Evolutionary conservation across 1,140 invertebrate species (phyloP).

Genomic region (Neodiprion fabricii): DNA sequence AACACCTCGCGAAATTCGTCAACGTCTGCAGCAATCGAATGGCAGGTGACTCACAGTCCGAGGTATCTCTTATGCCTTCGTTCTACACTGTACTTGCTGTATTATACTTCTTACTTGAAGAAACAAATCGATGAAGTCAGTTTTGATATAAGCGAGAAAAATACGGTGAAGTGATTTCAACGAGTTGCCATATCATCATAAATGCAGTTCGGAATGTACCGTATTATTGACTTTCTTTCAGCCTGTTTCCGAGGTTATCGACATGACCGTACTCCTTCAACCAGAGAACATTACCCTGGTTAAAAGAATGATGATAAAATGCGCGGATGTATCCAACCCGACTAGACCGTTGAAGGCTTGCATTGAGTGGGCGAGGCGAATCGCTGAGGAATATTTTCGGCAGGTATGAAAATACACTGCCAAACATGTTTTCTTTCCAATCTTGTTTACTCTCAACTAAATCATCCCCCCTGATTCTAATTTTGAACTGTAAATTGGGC

Average conservation of each 20-base stretch:
- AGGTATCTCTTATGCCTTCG: constrained; percentile 41
- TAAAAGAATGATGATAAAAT: constrained; percentile 96
- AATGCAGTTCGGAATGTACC: background rate
- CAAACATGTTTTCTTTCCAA: constrained; percentile 14
- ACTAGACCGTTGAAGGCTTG: constrained; percentile 83
- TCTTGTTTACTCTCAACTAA: background rate
- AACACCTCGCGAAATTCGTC: constrained; percentile 94
- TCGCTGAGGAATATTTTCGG: constrained; percentile 91
- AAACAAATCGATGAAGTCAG: constrained; percentile 24
- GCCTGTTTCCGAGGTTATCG: constrained; percentile 51
- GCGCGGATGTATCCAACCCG: constrained; percentile 95
- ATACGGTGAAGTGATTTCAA: no score
- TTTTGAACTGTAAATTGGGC: background rate
- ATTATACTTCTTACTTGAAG: background rate
- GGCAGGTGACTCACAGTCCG: constrained; percentile 39
- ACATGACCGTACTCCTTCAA: constrained; percentile 63
- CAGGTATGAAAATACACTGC: constrained; percentile 62
- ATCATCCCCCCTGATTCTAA: constrained; percentile 15
- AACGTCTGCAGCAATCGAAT: constrained; percentile 74
- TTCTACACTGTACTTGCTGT: constrained; percentile 7
- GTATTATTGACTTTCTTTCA: constrained; percentile 28
- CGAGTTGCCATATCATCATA: no score
- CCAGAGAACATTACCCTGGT: constrained; percentile 85
- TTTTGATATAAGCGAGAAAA: constrained; percentile 15
- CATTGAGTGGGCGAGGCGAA: constrained; percentile 89